Percentiles rank a stretch among this genome's conserved stretches.
Evolutionary conservation across 2,113 vertebrate genomes (phyloP).

Genomic region (Egretta garzetta): DNA sequence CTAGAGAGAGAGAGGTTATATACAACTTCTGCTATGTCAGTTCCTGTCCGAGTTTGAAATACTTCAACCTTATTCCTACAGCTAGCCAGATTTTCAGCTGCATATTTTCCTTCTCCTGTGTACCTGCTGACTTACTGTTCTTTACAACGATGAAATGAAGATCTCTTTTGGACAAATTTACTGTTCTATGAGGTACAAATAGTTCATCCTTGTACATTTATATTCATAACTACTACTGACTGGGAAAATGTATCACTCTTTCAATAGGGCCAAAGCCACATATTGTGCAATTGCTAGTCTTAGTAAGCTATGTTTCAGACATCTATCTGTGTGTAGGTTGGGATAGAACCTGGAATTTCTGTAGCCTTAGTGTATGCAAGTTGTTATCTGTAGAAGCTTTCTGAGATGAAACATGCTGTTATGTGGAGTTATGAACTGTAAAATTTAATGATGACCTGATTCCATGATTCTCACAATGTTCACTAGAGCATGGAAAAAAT

Average conservation of each 20-base stretch:
- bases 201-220: background rate
- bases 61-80: background rate
- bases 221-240: background rate
- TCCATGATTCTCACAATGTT: background rate
- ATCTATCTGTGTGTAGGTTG: background rate
- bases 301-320: background rate
- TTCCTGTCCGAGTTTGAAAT: background rate
- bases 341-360: background rate
- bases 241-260: background rate
- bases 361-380: background rate
- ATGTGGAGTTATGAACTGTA: background rate
- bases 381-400: background rate
- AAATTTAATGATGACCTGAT: background rate
- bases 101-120: background rate
- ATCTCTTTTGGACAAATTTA: background rate
- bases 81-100: background rate
- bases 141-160: background rate
- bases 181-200: background rate
- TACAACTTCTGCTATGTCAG: background rate
- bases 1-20: background rate
- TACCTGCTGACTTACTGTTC: background rate
- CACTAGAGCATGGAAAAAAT: background rate
- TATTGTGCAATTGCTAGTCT: background rate
- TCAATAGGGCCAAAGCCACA: background rate
- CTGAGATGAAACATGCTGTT: background rate